Evolutionary conservation across 1,140 invertebrate genomes (phyloP).

Genomic region (Leptinotarsa texana): DNA sequence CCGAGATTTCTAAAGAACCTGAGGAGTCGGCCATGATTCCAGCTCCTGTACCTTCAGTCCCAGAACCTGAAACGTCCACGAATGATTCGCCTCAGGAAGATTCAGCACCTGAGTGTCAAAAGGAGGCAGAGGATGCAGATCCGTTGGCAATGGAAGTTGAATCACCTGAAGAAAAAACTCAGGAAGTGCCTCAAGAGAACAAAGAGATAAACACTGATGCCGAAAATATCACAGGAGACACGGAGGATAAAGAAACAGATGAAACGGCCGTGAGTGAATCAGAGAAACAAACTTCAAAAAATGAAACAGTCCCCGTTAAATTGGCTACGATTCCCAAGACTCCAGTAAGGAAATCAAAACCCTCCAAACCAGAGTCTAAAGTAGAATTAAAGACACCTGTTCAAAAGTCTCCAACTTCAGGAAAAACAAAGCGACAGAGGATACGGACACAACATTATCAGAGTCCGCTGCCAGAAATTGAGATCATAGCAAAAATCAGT

Average conservation of each 20-base stretch:
- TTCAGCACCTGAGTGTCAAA: background rate
- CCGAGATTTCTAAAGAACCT: slow-evolving; percentile 10
- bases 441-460: slow-evolving; percentile 71
- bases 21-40: slow-evolving; percentile 10
- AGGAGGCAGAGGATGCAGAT: background rate
- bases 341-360: slow-evolving; percentile 55
- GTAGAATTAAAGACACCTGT: slow-evolving; percentile 49
- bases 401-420: slow-evolving; percentile 39
- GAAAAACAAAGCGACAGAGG: slow-evolving; percentile 45
- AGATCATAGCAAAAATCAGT: slow-evolving; percentile 71
- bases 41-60: background rate
- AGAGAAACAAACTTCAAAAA: background rate
- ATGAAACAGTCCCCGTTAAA: background rate
- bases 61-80: background rate
- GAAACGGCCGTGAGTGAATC: background rate
- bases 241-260: background rate
- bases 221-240: background rate
- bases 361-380: slow-evolving; percentile 45
- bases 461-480: slow-evolving; percentile 76
- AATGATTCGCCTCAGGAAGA: background rate
- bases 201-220: background rate
- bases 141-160: slow-evolving; percentile 9
- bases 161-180: background rate
- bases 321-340: slow-evolving; percentile 39
- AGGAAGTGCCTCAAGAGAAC: slow-evolving; percentile 6